Percentiles rank a stretch among this genome's conserved stretches.
Conservation (phyloP, 2,797 vertebrate species). For the Scomberomorus guttatus region DNA sequence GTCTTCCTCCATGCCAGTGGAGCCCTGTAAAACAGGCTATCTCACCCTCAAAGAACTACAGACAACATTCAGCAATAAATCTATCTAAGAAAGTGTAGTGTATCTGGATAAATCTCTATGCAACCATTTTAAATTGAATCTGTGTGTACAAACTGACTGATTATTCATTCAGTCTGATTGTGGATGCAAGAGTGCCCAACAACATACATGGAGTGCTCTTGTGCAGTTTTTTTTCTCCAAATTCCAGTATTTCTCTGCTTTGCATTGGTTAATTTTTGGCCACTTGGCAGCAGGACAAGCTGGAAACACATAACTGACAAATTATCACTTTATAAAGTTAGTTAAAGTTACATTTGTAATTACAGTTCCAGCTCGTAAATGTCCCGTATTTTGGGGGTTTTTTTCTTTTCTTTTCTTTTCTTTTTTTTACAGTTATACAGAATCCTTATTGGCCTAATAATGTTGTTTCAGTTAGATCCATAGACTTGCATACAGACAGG, state of each 20-base stretch:
- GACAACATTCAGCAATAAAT: constrained; percentile 84
- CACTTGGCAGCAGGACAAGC: neutral
- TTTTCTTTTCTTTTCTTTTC: too few relatives aligned
- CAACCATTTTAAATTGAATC: neutral
- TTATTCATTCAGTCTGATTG: neutral
- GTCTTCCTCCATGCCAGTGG: constrained; percentile 79
- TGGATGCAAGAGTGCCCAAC: neutral
- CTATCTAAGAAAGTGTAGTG: constrained; percentile 69
- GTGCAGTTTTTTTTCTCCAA: too few relatives aligned
- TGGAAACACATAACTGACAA: too few relatives aligned
- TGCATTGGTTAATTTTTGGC: neutral
- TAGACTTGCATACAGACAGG: too few relatives aligned
- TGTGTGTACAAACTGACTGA: neutral
- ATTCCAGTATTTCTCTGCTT: too few relatives aligned
- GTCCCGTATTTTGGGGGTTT: too few relatives aligned
- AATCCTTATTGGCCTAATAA: too few relatives aligned
- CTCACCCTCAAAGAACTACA: constrained; percentile 85
- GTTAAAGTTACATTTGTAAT: too few relatives aligned
- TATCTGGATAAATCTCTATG: neutral
- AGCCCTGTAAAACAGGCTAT: constrained; percentile 75
- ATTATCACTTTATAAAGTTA: neutral
- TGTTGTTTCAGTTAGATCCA: too few relatives aligned
- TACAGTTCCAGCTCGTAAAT: too few relatives aligned
- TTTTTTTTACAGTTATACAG: too few relatives aligned
- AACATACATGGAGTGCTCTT: neutral